Conservation (phyloP, 2,888 invertebrate genomes). For the Merodon equestris region DNA sequence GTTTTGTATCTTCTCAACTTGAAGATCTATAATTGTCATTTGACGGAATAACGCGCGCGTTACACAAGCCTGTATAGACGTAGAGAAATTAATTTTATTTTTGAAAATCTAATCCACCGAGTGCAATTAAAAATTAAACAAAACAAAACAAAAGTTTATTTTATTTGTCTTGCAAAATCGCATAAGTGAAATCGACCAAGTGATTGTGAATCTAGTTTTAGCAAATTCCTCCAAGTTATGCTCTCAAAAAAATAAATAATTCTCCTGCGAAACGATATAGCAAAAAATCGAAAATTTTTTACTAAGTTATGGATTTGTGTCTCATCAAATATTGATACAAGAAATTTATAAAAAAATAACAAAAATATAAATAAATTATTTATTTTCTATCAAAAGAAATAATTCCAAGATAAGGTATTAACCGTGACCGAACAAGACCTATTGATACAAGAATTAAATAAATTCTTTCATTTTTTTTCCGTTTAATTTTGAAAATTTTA, state of each 20-base stretch:
- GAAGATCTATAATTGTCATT: conserved; percentile 61
- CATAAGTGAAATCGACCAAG: not conserved
- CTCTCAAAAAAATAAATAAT: not conserved
- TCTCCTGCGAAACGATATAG: not conserved
- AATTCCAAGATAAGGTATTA: conserved; percentile 59
- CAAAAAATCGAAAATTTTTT: not conserved
- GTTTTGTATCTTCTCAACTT: conserved; percentile 65
- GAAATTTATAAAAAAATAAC: not conserved
- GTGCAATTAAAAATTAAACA: not conserved
- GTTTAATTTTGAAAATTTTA: too few relatives aligned
- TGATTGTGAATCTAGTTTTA: conserved; percentile 11
- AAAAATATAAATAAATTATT: conserved; percentile 34
- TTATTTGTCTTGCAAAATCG: too few relatives aligned
- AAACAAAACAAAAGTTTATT: not conserved
- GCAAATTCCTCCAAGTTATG: too few relatives aligned
- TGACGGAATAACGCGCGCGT: conserved; percentile 46
- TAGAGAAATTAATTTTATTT: not conserved
- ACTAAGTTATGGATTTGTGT: conserved; percentile 57
- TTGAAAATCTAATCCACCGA: not conserved
- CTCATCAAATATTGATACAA: conserved; percentile 19
- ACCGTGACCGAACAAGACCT: conserved; percentile 54
- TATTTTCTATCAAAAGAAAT: conserved; percentile 52
- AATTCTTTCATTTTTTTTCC: too few relatives aligned
- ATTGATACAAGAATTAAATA: conserved; percentile 48
- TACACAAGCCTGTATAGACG: conserved; percentile 19